A percentile compares a stretch with the other conserved stretches of the same genome.
These are phyloP conservation scores for Seison nebaliae DNA, from an alignment of 1,140 invertebrate genomes.

Conservation along the genomic window DNA sequence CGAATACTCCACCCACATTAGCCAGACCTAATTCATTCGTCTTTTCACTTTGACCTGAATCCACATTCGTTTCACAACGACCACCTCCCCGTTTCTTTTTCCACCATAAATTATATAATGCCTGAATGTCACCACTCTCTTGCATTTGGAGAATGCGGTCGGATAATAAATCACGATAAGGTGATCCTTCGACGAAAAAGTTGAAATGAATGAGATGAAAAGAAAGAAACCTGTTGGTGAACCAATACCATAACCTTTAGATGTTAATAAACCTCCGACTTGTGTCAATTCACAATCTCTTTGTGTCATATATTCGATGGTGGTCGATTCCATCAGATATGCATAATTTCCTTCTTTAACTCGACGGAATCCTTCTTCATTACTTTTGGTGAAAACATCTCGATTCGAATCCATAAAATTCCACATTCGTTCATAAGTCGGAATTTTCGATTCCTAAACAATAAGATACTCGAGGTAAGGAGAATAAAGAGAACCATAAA, in stretches of 20 bases:
- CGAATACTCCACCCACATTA: constrained; percentile 53
- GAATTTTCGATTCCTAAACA: constrained; percentile 50
- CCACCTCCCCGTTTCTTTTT: constrained; percentile 2
- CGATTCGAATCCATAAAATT: constrained; percentile 51
- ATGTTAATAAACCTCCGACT: constrained; percentile 52
- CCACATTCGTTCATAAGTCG: constrained; percentile 69
- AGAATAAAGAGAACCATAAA: too few species aligned
- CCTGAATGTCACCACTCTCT: constrained; percentile 13
- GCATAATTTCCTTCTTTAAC: constrained; percentile 23
- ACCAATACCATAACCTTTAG: constrained; percentile 46
- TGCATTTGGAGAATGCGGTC: constrained; percentile 11
- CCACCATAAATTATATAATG: constrained; percentile 14
- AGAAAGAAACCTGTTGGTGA: constrained; percentile 35
- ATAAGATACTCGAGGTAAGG: too few species aligned
- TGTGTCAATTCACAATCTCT: constrained; percentile 23
- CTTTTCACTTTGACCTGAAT: constrained; percentile 5
- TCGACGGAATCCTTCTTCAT: constrained; percentile 18
- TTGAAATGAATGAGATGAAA: not conserved
- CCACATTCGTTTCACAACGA: constrained; percentile 29
- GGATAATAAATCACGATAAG: constrained; percentile 10
- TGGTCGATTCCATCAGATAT: constrained; percentile 26
- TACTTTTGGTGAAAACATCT: constrained; percentile 17
- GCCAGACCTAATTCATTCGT: constrained; percentile 18
- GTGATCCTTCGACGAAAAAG: constrained; percentile 15
- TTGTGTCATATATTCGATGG: constrained; percentile 23